A percentile compares a stretch with the other conserved stretches of the same genome.
Conservation (phyloP, 2,113 vertebrate species). For the Nothobranchius kuhntae region DNA sequence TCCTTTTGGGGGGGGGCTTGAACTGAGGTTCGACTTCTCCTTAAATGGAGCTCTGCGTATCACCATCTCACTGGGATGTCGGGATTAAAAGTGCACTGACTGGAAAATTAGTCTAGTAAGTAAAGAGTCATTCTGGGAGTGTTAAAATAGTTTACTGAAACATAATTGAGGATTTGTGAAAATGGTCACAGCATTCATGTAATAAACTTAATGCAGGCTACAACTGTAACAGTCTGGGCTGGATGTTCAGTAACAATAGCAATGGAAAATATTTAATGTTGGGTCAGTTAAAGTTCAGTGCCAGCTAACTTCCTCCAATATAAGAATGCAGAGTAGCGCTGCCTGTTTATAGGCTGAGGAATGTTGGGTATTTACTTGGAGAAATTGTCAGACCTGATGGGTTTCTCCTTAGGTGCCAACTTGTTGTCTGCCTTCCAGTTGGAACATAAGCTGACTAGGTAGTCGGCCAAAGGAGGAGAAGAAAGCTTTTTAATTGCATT, state of each 20-base stretch:
- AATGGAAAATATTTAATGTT: constrained; percentile 61
- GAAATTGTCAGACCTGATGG: constrained; percentile 53
- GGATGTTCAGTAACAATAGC: constrained; percentile 47
- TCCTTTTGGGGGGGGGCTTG: too few species aligned
- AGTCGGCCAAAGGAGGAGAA: constrained; percentile 15
- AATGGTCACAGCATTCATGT: background rate
- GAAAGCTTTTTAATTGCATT: constrained; percentile 54
- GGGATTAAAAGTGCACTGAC: background rate
- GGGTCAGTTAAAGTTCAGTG: constrained; percentile 69
- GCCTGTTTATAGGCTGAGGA: constrained; percentile 48
- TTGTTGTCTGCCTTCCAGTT: constrained; percentile 54
- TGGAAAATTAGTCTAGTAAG: too few species aligned
- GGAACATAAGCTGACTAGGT: constrained; percentile 53
- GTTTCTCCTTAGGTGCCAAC: constrained; percentile 64
- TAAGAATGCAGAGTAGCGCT: constrained; percentile 31
- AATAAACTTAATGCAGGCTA: background rate
- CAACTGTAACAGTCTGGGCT: constrained; percentile 6
- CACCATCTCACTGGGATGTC: background rate
- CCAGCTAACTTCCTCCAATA: constrained; percentile 53
- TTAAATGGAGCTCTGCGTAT: constrained; percentile 12
- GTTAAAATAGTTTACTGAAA: too few species aligned
- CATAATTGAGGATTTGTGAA: too few species aligned
- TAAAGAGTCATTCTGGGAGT: too few species aligned
- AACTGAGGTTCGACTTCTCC: background rate
- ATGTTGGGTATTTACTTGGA: constrained; percentile 62